Base-by-base conservation (phyloP, 2,888 invertebrate species). In the Hoplodrina ambigua region DNA sequence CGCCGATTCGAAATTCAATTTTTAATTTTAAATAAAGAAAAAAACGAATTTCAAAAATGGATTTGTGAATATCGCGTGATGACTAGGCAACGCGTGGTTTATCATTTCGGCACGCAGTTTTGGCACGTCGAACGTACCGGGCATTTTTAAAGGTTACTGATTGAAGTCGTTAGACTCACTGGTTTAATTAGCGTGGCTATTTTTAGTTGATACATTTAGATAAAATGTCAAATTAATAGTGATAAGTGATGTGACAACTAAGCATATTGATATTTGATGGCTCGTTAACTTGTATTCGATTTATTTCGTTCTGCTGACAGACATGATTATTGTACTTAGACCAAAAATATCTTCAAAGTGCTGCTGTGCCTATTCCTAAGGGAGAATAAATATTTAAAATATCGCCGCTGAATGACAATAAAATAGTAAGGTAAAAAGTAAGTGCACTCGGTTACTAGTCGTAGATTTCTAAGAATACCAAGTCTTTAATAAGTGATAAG, bases 71-170 rank as follows among this genome's bases (percentile, higher is more conserved):
- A 56, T 20, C 19, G 41, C 44, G 11, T 44, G 54, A 13, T 30
- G 1, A 50, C 62, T n/a, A n/a, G n/a, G 30, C 44, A 59, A 56
- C n/a, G 37, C 57, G 57, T 54, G 62, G 50, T 55, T 41, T 57
- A 67, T 59, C 54, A 46, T 70, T 78, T 73, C 65, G 60, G 66
- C 58, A 53, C 59, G 58, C 55, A 19, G 17, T 69, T 69, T 78
- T 83, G 85, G 85, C 82, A 80, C 68, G 58, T 64, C 53, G n/a
- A 30, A 69, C 56, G 66, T 56, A 69, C 57, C 75, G 62, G 20
- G 33, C 70, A 66, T 63, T 72, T 69, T 59, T 74, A 83, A 82
- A 83, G 85, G 83, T 83, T 74, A 82, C 62, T 57, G 54, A 82
- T 68, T 33, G 67, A 64, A 81, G 54, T 72, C 78, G 30, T 59